phyloP scores from a whole-genome alignment of 1,140 invertebrate genomes.

The Pseudomyrmex flavicornis region DNA sequence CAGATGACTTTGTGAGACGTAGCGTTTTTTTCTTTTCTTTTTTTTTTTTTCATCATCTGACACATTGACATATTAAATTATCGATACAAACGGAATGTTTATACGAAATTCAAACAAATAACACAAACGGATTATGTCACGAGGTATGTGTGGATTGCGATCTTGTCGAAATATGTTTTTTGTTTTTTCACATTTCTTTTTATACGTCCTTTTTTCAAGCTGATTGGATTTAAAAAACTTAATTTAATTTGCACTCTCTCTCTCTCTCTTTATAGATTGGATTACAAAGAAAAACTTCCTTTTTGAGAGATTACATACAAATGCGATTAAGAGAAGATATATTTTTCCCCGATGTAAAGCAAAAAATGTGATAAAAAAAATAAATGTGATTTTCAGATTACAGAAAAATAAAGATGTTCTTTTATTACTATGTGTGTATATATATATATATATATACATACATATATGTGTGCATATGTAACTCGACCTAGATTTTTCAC shows the following conservation, averaged over 20 bases:
- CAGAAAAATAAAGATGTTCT: constrained; percentile 16
- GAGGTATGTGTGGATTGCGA: not conserved
- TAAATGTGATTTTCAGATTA: not conserved
- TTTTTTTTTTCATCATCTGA: constrained; percentile 31
- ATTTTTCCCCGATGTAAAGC: not conserved
- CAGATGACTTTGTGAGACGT: constrained; percentile 9
- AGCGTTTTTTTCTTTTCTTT: not conserved
- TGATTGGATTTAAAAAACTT: no score
- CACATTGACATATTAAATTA: constrained; percentile 27
- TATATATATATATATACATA: no score
- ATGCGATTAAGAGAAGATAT: not conserved
- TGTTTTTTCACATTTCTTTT: not conserved
- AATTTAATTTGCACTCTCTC: not conserved
- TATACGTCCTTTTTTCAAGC: no score
- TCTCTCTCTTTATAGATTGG: not conserved
- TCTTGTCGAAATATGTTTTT: constrained; percentile 5
- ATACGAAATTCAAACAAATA: constrained; percentile 4
- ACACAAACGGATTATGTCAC: not conserved
- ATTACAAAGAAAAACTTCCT: no score
- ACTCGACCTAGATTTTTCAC: constrained; percentile 50
- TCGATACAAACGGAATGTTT: constrained; percentile 7
- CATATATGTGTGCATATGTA: no score
- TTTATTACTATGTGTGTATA: not conserved
- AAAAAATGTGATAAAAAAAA: not conserved
- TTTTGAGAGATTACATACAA: not conserved